These are phyloP conservation scores for Brachionichthys hirsutus DNA, from an alignment of 2,113 vertebrate species.

Conservation along the genomic window DNA sequence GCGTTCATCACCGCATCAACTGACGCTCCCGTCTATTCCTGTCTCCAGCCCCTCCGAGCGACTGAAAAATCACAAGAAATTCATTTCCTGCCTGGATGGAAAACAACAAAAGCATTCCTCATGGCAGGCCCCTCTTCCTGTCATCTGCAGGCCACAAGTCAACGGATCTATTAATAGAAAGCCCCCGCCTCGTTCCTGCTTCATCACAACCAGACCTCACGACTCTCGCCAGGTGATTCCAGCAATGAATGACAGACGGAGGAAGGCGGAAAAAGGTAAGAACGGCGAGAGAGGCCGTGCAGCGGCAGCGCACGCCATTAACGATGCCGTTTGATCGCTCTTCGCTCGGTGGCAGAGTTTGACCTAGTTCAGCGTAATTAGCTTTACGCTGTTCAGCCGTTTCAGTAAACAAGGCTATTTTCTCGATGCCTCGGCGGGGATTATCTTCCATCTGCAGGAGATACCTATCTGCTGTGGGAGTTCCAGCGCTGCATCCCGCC, in stretches of 20 bases:
- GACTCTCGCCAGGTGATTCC: slow-evolving; percentile 88
- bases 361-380: slow-evolving; percentile 78
- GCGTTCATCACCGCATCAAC: slow-evolving; percentile 64
- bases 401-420: slow-evolving; percentile 72
- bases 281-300: slow-evolving; percentile 6
- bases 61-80: slow-evolving; percentile 86
- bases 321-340: slow-evolving; percentile 75
- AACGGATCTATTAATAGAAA: slow-evolving; percentile 76
- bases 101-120: slow-evolving; percentile 85
- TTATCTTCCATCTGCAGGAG: slow-evolving; percentile 55
- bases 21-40: slow-evolving; percentile 53
- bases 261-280: background rate
- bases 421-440: slow-evolving; percentile 57
- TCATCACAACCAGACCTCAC: slow-evolving; percentile 80
- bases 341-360: slow-evolving; percentile 65
- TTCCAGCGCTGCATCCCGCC: slow-evolving; percentile 13
- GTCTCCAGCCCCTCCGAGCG: slow-evolving; percentile 18
- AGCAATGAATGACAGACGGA: slow-evolving; percentile 75
- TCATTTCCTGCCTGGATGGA: slow-evolving; percentile 85
- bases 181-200: slow-evolving; percentile 16
- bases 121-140: slow-evolving; percentile 85
- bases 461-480: slow-evolving; percentile 60
- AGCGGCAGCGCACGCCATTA: slow-evolving; percentile 49
- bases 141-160: slow-evolving; percentile 93
- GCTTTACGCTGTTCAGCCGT: slow-evolving; percentile 70